Percentiles rank a stretch among this genome's conserved stretches.
Conservation (phyloP, 2,113 vertebrate species). For the Progne subis region DNA sequence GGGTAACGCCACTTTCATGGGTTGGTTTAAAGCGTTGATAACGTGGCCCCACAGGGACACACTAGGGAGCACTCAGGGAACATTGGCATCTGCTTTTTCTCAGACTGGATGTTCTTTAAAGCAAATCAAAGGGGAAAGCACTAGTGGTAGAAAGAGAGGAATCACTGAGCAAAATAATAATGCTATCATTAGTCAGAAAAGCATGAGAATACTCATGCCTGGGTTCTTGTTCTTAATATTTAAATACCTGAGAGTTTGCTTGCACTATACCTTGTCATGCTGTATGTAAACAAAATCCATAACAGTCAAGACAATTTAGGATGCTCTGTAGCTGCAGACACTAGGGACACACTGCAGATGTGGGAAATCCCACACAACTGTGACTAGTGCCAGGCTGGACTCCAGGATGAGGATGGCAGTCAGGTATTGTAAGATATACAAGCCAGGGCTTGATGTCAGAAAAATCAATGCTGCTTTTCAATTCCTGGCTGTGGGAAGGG, state of each 20-base stretch:
- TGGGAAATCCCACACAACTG: not conserved
- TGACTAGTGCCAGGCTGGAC: not conserved
- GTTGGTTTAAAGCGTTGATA: not conserved
- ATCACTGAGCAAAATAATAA: not conserved
- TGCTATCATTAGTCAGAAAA: not conserved
- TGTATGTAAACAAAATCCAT: not conserved
- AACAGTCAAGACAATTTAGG: not conserved
- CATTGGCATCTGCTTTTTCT: not conserved
- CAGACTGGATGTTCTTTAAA: not conserved
- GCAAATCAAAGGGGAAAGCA: not conserved
- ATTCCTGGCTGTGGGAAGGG: not conserved
- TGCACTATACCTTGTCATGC: not conserved
- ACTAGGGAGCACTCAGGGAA: not conserved
- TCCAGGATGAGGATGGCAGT: not conserved
- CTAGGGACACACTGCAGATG: not conserved
- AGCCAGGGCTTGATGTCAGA: not conserved
- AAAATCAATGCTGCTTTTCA: not conserved
- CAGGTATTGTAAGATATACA: not conserved
- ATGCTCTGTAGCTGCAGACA: not conserved
- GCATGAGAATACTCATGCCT: not conserved
- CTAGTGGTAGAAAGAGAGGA: not conserved
- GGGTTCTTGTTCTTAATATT: not conserved
- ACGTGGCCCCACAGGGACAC: fast-evolving
- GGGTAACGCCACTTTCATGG: fast-evolving
- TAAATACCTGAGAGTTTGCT: not conserved